Conservation (phyloP, 2,797 vertebrate species). For the Echeneis naucrates region DNA sequence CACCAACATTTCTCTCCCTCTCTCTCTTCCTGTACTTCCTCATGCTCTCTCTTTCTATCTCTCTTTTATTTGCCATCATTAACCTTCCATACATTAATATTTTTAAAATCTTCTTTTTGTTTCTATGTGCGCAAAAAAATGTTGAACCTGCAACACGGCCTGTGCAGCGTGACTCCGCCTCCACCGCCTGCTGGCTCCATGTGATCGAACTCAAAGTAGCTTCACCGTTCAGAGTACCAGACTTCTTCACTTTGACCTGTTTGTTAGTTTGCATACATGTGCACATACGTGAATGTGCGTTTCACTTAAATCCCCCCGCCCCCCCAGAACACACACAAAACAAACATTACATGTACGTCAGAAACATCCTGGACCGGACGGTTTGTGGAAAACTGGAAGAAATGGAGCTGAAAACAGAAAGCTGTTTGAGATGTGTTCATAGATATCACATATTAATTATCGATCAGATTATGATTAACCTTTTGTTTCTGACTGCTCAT, state of each 20-base stretch:
- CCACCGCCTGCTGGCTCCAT: slow-evolving; percentile 39
- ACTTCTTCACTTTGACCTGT: slow-evolving; percentile 83
- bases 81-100: slow-evolving; percentile 71
- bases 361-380: neutral
- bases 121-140: slow-evolving; percentile 91
- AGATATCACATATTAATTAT: too few species aligned
- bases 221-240: slow-evolving; percentile 95
- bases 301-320: slow-evolving; percentile 35
- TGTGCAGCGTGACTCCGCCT: slow-evolving; percentile 80
- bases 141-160: slow-evolving; percentile 98
- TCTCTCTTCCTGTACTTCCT: slow-evolving; percentile 23
- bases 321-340: slow-evolving; percentile 84
- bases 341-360: slow-evolving; percentile 84
- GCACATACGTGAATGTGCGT: slow-evolving; percentile 58
- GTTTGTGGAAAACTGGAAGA: neutral
- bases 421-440: too few species aligned
- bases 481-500: too few species aligned
- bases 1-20: neutral
- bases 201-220: slow-evolving; percentile 91
- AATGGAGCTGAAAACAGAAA: neutral
- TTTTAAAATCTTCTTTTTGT: slow-evolving; percentile 26
- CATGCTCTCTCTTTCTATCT: slow-evolving; percentile 77
- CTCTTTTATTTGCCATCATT: slow-evolving; percentile 55
- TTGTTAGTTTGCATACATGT: slow-evolving; percentile 63
- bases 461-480: too few species aligned